phyloP scores from a whole-genome alignment of 2,797 vertebrate genomes.

The Acridotheres tristis region DNA sequence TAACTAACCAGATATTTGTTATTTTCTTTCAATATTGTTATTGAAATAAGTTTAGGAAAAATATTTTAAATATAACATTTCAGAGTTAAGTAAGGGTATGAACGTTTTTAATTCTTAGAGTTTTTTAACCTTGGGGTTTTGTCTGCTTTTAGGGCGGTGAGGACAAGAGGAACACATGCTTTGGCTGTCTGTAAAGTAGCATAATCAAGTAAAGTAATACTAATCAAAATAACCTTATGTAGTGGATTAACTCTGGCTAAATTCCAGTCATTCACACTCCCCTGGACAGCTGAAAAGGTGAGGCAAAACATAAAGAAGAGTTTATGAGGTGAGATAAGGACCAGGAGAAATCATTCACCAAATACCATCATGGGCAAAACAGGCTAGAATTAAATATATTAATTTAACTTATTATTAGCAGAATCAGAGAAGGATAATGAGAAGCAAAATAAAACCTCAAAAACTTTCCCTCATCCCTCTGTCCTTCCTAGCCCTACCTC shows the following conservation, averaged over 20 bases:
- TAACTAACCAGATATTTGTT: background rate
- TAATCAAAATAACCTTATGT: background rate
- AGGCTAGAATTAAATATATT: background rate
- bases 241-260: background rate
- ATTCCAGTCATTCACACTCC: too few relatives aligned
- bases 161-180: background rate
- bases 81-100: background rate
- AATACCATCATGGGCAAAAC: background rate
- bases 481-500: background rate
- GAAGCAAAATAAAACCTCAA: background rate
- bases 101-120: background rate
- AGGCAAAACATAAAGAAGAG: background rate
- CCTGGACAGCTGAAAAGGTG: accelerated
- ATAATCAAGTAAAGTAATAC: background rate
- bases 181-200: background rate
- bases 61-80: background rate
- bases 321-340: background rate
- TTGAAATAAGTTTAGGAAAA: background rate
- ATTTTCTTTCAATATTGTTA: background rate
- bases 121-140: accelerated
- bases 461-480: background rate
- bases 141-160: accelerated
- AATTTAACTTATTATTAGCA: background rate
- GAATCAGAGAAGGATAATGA: background rate
- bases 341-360: background rate